phyloP scores from a whole-genome alignment of 1,140 invertebrate species.

The Ruditapes philippinarum region DNA sequence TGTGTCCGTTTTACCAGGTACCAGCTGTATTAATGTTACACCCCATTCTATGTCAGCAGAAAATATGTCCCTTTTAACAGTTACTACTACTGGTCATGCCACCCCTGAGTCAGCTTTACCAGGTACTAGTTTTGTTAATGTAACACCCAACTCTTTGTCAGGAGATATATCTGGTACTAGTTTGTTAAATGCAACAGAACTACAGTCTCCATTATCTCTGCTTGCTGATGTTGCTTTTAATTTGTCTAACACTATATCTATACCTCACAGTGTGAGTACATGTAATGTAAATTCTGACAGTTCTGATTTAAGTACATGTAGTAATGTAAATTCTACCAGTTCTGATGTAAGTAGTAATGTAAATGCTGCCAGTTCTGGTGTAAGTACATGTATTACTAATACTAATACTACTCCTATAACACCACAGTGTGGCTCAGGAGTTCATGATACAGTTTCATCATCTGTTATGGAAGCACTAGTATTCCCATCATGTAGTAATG shows the following conservation, averaged over 20 bases:
- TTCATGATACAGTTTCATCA: not conserved
- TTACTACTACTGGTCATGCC: not conserved
- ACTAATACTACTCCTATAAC: not conserved
- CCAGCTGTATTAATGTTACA: no score
- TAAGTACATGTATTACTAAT: no score
- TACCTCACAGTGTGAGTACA: no score
- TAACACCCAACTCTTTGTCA: not conserved
- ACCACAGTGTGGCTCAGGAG: not conserved
- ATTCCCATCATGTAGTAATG: conserved; percentile 29
- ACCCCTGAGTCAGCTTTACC: no score
- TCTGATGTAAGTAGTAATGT: not conserved
- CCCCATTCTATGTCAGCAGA: no score
- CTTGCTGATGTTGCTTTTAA: conserved; percentile 10
- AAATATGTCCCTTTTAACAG: no score
- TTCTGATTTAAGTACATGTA: no score
- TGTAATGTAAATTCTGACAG: no score
- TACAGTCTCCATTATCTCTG: not conserved
- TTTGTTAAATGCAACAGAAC: not conserved
- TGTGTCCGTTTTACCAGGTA: no score
- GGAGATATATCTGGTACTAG: not conserved
- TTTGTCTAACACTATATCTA: not conserved
- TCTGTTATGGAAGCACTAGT: not conserved
- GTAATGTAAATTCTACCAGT: not conserved
- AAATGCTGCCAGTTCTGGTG: no score
- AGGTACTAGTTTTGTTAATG: no score